These are phyloP conservation scores for Phyllotreta striolata DNA, from an alignment of 2,888 invertebrate species.

Conservation along the genomic window DNA sequence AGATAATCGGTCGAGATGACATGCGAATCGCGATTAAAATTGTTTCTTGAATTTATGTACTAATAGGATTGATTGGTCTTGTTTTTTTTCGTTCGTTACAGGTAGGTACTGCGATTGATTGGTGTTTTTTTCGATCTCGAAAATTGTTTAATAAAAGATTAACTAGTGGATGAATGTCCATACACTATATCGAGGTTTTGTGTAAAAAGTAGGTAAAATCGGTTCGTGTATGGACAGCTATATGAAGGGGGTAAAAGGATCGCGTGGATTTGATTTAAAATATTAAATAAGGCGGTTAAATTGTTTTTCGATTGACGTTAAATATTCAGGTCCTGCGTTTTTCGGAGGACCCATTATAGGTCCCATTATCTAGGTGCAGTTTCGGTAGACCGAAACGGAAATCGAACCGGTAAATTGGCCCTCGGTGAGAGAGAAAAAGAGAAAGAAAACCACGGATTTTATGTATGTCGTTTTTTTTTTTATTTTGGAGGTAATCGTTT, in stretches of 20 bases:
- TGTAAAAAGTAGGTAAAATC: no score
- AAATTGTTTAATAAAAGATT: no score
- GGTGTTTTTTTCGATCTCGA: no score
- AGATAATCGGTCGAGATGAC: slow-evolving; percentile 13
- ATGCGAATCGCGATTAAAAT: slow-evolving; percentile 10
- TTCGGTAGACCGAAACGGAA: slow-evolving; percentile 28
- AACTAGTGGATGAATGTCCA: no score
- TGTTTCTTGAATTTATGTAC: slow-evolving; percentile 18
- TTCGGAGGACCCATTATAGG: slow-evolving; percentile 1
- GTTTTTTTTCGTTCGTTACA: no score
- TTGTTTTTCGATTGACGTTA: slow-evolving; percentile 8
- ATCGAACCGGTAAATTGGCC: slow-evolving; percentile 21
- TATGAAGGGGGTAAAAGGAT: background rate
- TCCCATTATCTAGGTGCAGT: slow-evolving; percentile 23
- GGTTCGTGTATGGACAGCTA: no score
- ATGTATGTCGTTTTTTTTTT: background rate
- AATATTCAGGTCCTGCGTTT: slow-evolving; percentile 22
- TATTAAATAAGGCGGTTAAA: slow-evolving; percentile 3
- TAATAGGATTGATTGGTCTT: background rate
- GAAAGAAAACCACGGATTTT: no score
- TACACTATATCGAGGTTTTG: no score
- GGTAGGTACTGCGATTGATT: no score
- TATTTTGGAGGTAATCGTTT: slow-evolving; percentile 11
- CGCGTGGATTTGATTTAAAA: slow-evolving; percentile 5
- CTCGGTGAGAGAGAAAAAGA: slow-evolving; percentile 11